Evolutionary conservation across 2,888 invertebrate species (phyloP), one percentile per base, ranked within the genome.

Genomic region (Drosophila nr. medialis): DNA sequence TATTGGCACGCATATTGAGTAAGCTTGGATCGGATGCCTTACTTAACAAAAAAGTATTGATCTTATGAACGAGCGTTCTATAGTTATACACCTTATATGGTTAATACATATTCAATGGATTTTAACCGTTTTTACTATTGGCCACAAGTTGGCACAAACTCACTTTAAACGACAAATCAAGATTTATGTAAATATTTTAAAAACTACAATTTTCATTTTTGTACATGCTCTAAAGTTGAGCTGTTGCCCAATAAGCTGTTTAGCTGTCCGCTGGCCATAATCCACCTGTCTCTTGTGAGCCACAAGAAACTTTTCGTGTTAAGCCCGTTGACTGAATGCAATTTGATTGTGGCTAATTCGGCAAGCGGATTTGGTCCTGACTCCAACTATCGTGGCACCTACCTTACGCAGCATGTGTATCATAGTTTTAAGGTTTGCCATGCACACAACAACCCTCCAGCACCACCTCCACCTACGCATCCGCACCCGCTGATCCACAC

Each of bases 381-480:
- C 30, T 48, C 18, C 29, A 29, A 18, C 49, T 29, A 10, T 18
- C 10, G 10, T 30, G 29, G 5, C 29, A 29, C n/a, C 49, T 65
- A 64, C 66, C 48, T 54, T 53, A 30, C 27, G 11, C 38, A 54
- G 65, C 65, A 66, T 42, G 53, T 65, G 45, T 65, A 45, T 65
- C 64, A 65, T 64, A 64, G 45, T 53, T 36, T 64, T 42, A 65
- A 65, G 64, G 65, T 65, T 65, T 53, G 51, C 51, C 40, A 65
- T 62, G 18, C 24, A n/a, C 30, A 29, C n/a, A 51, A n/a, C n/a
- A 30, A 4, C 29, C n/a, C 49, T 18, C 8, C 29, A 2, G 0
- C 49, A 30, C 29, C 8, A 50, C 49, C 29, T 30, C 48, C 10
- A 50, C 49, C 29, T 30, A 27, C 10, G 24, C 30, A 38, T 50